Percentiles rank a stretch among this genome's conserved stretches.
Conservation (phyloP, 2,113 vertebrate genomes). For the Aleadryas rufinucha region DNA sequence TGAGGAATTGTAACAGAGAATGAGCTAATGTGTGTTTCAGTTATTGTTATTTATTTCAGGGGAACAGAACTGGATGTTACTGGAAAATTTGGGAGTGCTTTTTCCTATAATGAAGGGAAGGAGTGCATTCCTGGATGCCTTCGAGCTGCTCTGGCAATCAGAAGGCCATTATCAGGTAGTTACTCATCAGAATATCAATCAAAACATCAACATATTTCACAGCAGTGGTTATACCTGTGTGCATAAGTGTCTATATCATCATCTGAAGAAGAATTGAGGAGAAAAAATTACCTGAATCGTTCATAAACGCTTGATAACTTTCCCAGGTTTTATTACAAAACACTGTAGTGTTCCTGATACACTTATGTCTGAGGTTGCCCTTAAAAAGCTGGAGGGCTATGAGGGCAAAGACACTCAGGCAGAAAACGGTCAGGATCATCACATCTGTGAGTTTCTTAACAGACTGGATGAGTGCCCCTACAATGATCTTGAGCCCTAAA, state of each 20-base stretch:
- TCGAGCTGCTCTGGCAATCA: neutral
- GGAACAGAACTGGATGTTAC: neutral
- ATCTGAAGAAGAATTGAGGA: neutral
- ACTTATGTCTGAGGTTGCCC: constrained; percentile 91
- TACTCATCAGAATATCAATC: neutral
- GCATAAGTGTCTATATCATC: neutral
- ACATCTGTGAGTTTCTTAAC: constrained; percentile 92
- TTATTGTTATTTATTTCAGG: neutral
- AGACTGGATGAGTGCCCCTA: constrained; percentile 92
- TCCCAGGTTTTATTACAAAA: constrained; percentile 65
- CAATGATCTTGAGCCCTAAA: constrained; percentile 92
- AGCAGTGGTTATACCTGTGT: neutral
- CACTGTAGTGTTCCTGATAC: constrained; percentile 72
- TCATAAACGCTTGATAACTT: constrained; percentile 67
- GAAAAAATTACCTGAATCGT: constrained; percentile 63
- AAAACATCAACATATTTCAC: neutral
- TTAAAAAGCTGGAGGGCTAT: constrained; percentile 97
- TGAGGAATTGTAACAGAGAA: neutral
- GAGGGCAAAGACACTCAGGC: constrained; percentile 92
- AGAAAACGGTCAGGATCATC: constrained; percentile 95
- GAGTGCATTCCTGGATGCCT: neutral
- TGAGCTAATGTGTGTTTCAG: neutral
- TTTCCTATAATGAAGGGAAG: neutral
- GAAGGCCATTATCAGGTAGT: neutral
- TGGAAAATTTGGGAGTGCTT: neutral